Evolutionary conservation across 2,888 invertebrate genomes (phyloP).

Genomic region (Nebria salina): DNA sequence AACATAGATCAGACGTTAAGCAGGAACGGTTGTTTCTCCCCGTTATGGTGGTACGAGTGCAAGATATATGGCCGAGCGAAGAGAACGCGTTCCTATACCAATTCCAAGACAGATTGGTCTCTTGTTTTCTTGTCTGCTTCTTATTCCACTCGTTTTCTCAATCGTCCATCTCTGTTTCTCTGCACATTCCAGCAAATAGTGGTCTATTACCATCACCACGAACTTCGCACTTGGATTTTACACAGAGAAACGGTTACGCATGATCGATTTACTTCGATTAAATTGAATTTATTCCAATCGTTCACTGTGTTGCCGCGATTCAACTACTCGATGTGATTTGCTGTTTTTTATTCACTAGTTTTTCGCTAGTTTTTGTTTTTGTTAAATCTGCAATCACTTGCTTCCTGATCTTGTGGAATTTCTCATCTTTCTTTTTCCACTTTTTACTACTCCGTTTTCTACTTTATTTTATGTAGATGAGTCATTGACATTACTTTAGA

Average conservation of each 20-base stretch:
- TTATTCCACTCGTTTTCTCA: slow-evolving; percentile 4
- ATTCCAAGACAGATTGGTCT: slow-evolving; percentile 35
- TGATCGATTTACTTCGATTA: slow-evolving; percentile 42
- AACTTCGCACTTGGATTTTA: slow-evolving; percentile 34
- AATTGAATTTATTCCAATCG: slow-evolving; percentile 39
- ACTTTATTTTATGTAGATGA: not conserved
- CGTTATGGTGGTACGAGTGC: not conserved
- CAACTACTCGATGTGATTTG: slow-evolving; percentile 21
- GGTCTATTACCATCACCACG: slow-evolving; percentile 30
- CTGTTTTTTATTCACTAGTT: slow-evolving; percentile 12
- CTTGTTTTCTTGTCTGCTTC: slow-evolving; percentile 33
- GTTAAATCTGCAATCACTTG: slow-evolving; percentile 18
- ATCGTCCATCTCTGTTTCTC: slow-evolving; percentile 3
- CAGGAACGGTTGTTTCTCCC: slow-evolving; percentile 9
- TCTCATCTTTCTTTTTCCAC: not conserved
- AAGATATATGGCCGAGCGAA: slow-evolving; percentile 23
- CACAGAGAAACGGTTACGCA: slow-evolving; percentile 28
- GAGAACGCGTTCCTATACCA: slow-evolving; percentile 13
- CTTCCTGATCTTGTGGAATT: slow-evolving; percentile 13
- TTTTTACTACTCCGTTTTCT: not conserved
- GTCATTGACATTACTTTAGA: not conserved
- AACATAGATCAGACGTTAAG: slow-evolving; percentile 46
- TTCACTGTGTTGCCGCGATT: slow-evolving; percentile 17
- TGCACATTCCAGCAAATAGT: slow-evolving; percentile 33
- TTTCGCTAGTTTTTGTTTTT: slow-evolving; percentile 24